Evolutionary conservation across 2,797 vertebrate genomes (phyloP), one percentile per base, ranked within the genome.

Genomic region (Eupleurogrammus muticus): DNA sequence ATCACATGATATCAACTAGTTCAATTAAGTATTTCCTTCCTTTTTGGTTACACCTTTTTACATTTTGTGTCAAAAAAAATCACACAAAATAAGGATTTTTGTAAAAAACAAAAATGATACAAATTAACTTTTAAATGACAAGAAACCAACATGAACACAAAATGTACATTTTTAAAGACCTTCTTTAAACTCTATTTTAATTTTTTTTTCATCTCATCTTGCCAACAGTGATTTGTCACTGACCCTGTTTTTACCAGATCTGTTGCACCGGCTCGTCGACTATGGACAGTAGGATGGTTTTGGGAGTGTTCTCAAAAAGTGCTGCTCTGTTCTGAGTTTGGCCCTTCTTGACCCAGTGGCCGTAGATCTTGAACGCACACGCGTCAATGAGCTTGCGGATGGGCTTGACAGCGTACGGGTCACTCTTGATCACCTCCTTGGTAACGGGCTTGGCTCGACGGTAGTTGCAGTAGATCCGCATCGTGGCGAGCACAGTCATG

Each of bases 321-420:
- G 97, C 98, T 0, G 98, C 98, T 82, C 98, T 93, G 93, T 99
- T 98, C 94, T 99, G 98, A 0, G 96, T 94, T 82, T 98, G 96
- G 16, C 98, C 98, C 72, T 99, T 99, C 94, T 99, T 99, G 69
- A 99, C 98, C 98, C 97, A 99, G 92, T 99, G 98, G 78, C 97
- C 96, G 0, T 99, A 99, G 83, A 98, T 96, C 75, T 97, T 95
- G 93, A 99, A 99, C 1, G 98, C 98, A 0, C 95, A 98, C 53
- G 95, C 97, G 0, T 99, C 98, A 0, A 99, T 98, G 82, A 99
- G 92, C 81, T 97, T 97, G 59, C 98, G 96, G 52, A 99, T 87
- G 2, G 97, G 96, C 82, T 96, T 97, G 50, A 99, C 85, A 0
- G 97, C 95, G 0, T 99, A 99, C 0, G 98, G 98, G 89, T 99